A percentile compares a stretch with the other conserved stretches of the same genome.
These are phyloP conservation scores for Calvadosia cruxmelitensis DNA, from an alignment of 30 jellyfish, hydroid and myxozoan species.

Conservation along the genomic window DNA sequence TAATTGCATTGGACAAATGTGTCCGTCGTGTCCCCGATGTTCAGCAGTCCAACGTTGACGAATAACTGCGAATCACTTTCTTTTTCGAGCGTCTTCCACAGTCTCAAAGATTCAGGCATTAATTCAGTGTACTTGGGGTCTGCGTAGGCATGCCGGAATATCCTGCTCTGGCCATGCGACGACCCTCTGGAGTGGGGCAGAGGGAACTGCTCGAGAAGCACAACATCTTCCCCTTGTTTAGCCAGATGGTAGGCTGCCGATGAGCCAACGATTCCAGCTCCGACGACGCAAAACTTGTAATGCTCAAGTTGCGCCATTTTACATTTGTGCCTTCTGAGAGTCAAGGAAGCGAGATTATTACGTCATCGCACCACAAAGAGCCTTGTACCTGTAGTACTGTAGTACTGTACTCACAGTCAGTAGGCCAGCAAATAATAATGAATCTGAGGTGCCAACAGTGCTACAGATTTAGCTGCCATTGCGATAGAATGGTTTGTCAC, in stretches of 20 bases:
- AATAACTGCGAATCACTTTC: slow-evolving; percentile 16
- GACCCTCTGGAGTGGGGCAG: slow-evolving; percentile 78
- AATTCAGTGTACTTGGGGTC: slow-evolving; percentile 22
- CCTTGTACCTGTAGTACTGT: no score
- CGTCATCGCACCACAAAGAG: no score
- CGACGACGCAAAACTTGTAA: slow-evolving; percentile 42
- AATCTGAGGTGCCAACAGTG: no score
- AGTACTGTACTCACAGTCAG: no score
- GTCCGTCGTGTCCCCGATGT: slow-evolving; percentile 15
- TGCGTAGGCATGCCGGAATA: slow-evolving; percentile 34
- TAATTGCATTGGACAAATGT: not conserved
- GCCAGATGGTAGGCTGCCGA: slow-evolving; percentile 46
- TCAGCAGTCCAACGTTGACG: slow-evolving; percentile 5
- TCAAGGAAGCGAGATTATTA: no score
- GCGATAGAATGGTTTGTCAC: no score
- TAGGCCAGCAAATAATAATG: no score
- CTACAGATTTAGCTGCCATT: no score
- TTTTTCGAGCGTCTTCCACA: slow-evolving; percentile 40
- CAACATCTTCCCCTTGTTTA: slow-evolving; percentile 25
- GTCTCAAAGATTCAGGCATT: slow-evolving; percentile 45
- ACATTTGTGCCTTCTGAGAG: no score
- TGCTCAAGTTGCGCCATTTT: no score
- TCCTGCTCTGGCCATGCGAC: slow-evolving; percentile 79
- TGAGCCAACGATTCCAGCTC: slow-evolving; percentile 72
- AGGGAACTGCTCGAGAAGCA: slow-evolving; percentile 76